Conservation (phyloP, 2,888 invertebrate species). For the Graphium colonna region DNA sequence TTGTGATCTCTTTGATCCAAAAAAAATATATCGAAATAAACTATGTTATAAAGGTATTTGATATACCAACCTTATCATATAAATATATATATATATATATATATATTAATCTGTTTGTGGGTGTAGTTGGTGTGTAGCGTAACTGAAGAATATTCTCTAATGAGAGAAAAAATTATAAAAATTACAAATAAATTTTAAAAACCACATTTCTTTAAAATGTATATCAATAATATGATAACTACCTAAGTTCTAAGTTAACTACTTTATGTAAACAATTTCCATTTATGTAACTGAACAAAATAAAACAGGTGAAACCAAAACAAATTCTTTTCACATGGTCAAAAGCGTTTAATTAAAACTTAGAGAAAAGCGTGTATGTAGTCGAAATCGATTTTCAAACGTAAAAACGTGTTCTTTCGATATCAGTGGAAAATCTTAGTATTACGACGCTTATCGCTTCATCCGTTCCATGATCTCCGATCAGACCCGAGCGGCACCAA, state of each 20-base stretch:
- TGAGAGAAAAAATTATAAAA: too few relatives aligned
- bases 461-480: not conserved
- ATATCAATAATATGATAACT: too few relatives aligned
- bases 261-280: too few relatives aligned
- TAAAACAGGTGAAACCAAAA: not conserved
- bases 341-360: not conserved
- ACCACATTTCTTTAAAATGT: too few relatives aligned
- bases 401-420: not conserved
- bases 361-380: not conserved
- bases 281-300: too few relatives aligned
- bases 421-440: not conserved
- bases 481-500: not conserved
- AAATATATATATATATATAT: not conserved
- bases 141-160: too few relatives aligned
- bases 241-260: too few relatives aligned
- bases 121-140: too few relatives aligned
- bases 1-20: constrained; percentile 2
- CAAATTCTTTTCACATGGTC: not conserved
- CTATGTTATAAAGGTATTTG: not conserved
- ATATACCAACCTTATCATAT: constrained; percentile 1
- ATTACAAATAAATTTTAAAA: too few relatives aligned
- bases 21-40: not conserved
- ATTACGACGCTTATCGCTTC: constrained; percentile 2
- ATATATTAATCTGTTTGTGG: too few relatives aligned
- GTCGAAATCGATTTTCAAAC: not conserved